phyloP scores from a whole-genome alignment of 1,140 invertebrate genomes.

The Brachionus rotundiformis region DNA sequence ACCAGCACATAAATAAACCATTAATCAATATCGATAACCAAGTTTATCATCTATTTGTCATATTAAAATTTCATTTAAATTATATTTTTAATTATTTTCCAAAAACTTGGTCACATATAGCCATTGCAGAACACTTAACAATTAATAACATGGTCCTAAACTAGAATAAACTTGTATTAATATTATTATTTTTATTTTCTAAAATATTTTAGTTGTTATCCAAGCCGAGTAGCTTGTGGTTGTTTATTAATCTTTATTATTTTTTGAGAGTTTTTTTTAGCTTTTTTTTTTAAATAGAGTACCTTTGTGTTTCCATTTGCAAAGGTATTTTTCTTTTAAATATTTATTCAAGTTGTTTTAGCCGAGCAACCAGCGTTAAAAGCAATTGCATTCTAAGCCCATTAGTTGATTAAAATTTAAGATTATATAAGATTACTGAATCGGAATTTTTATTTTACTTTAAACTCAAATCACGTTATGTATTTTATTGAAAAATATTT shows the following conservation, averaged over 20 bases:
- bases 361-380: not conserved
- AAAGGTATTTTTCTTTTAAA: conserved; percentile 6
- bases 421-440: conserved; percentile 12
- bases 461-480: conserved; percentile 13
- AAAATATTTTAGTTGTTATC: not conserved
- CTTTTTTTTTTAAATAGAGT: not conserved
- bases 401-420: not conserved
- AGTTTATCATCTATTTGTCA: not conserved
- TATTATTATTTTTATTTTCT: not conserved
- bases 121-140: not conserved
- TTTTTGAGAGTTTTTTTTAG: conserved; percentile 3
- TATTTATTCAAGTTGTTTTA: conserved; percentile 1
- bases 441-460: conserved; percentile 7
- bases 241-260: not conserved
- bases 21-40: not conserved
- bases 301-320: not conserved
- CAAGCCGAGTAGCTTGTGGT: not conserved
- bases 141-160: not conserved
- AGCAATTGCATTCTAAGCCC: not conserved
- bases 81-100: not conserved
- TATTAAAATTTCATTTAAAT: conserved; percentile 4
- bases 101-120: not conserved
- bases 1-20: not conserved
- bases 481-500: conserved; percentile 23
- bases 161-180: not conserved